phyloP scores from a whole-genome alignment of 2,113 vertebrate species.

The Phycodurus eques region DNA sequence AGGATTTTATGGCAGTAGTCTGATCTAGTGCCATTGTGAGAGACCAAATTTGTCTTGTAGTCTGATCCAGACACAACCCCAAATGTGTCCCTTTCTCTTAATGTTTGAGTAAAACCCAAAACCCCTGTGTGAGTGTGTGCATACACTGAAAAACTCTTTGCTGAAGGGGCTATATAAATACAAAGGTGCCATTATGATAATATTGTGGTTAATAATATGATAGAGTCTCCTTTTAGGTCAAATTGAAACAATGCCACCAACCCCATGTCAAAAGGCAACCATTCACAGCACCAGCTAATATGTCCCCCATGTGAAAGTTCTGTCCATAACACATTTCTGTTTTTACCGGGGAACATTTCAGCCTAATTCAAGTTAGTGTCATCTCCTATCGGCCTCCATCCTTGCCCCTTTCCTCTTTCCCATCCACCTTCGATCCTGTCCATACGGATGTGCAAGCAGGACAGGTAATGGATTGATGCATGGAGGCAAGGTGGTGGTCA shows the following conservation, averaged over 20 bases:
- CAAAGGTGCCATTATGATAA: not conserved
- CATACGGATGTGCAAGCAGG: constrained; percentile 10
- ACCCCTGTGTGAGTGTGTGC: no score
- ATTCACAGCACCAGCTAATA: not conserved
- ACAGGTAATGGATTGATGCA: constrained; percentile 41
- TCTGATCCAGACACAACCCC: no score
- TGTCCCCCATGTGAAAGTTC: not conserved
- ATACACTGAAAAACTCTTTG: not conserved
- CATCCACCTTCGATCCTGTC: not conserved
- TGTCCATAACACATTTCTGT: not conserved
- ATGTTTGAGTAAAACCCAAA: no score
- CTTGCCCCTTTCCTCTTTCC: constrained; percentile 2
- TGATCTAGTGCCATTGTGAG: no score
- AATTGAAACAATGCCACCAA: not conserved
- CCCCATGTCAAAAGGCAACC: not conserved
- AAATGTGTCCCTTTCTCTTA: no score
- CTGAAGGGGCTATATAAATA: not conserved
- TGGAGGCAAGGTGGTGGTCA: constrained; percentile 22
- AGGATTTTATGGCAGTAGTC: no score
- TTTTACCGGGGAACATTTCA: constrained; percentile 8
- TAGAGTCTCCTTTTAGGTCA: not conserved
- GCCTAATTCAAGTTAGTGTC: constrained; percentile 24
- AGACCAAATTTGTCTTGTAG: no score
- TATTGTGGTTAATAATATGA: not conserved
- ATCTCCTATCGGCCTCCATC: constrained; percentile 18